Conservation (phyloP, 1,140 invertebrate species). For the Atopsyche davidsoni region DNA sequence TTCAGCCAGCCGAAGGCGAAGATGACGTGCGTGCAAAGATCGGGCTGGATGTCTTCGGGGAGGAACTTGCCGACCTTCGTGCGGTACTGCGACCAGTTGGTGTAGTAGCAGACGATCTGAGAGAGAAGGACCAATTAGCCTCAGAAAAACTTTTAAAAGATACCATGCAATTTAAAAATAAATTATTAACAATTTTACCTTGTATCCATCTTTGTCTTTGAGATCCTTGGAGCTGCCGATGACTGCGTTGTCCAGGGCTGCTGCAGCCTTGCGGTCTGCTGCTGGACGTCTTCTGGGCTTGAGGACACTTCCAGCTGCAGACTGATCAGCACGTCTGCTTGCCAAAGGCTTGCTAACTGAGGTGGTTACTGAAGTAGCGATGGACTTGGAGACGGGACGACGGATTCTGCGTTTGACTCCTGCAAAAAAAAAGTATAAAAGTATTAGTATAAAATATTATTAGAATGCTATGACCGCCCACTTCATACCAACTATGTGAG, state of each 20-base stretch:
- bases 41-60: slow-evolving; percentile 91
- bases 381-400: slow-evolving; percentile 47
- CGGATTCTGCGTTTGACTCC: slow-evolving; percentile 51
- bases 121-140: slow-evolving; percentile 6
- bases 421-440: slow-evolving; percentile 32
- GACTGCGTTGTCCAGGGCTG: slow-evolving; percentile 54
- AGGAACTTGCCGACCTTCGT: slow-evolving; percentile 87
- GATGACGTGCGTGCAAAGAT: slow-evolving; percentile 92
- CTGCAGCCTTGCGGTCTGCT: slow-evolving; percentile 51
- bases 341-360: slow-evolving; percentile 30
- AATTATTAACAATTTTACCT: slow-evolving; percentile 36
- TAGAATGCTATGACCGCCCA: no score
- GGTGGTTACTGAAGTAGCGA: slow-evolving; percentile 33
- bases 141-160: background rate
- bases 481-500: no score
- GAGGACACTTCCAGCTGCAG: slow-evolving; percentile 31
- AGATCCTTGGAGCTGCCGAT: slow-evolving; percentile 48
- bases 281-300: slow-evolving; percentile 58
- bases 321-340: slow-evolving; percentile 13
- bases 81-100: slow-evolving; percentile 96
- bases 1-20: slow-evolving; percentile 97
- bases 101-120: slow-evolving; percentile 90
- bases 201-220: slow-evolving; percentile 59
- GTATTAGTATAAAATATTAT: background rate
- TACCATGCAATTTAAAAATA: background rate